Evolutionary conservation across 2,888 invertebrate genomes (phyloP).

Genomic region (Pinctada fucata): DNA sequence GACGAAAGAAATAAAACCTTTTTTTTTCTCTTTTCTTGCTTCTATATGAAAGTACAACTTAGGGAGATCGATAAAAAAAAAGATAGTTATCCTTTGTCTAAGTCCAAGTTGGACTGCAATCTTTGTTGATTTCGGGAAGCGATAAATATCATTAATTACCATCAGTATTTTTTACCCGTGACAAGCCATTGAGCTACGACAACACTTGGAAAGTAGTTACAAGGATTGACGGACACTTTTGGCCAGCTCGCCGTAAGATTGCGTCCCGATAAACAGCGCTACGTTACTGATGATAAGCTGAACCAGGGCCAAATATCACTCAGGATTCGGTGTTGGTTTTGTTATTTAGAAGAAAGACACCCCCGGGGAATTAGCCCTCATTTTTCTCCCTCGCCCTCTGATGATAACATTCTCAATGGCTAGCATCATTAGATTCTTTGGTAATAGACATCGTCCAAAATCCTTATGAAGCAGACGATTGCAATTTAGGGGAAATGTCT

Average conservation of each 20-base stretch:
- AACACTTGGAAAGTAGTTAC: constrained; percentile 46
- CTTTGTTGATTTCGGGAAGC: no score
- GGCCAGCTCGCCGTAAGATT: constrained; percentile 52
- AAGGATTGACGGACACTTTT: constrained; percentile 43
- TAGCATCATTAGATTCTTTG: no score
- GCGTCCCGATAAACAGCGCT: constrained; percentile 63
- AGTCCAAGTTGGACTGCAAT: no score
- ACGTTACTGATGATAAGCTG: constrained; percentile 65
- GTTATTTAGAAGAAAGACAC: constrained; percentile 53
- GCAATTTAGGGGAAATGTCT: background rate
- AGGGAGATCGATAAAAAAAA: no score
- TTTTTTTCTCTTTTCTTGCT: no score
- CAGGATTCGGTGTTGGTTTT: constrained; percentile 54
- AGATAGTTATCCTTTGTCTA: no score
- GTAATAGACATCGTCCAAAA: background rate
- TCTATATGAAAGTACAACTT: no score
- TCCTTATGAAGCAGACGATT: background rate
- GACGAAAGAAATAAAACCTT: background rate
- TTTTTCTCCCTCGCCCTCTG: background rate
- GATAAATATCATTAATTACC: constrained; percentile 60
- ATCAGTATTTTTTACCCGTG: constrained; percentile 30
- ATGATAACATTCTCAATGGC: no score
- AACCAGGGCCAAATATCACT: constrained; percentile 60
- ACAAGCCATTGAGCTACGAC: constrained; percentile 36
- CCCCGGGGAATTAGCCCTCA: constrained; percentile 36